Evolutionary conservation across 2,113 vertebrate species (phyloP), one percentile per base, ranked within the genome.

Genomic region (Hydrochoerus hydrochaeris): DNA sequence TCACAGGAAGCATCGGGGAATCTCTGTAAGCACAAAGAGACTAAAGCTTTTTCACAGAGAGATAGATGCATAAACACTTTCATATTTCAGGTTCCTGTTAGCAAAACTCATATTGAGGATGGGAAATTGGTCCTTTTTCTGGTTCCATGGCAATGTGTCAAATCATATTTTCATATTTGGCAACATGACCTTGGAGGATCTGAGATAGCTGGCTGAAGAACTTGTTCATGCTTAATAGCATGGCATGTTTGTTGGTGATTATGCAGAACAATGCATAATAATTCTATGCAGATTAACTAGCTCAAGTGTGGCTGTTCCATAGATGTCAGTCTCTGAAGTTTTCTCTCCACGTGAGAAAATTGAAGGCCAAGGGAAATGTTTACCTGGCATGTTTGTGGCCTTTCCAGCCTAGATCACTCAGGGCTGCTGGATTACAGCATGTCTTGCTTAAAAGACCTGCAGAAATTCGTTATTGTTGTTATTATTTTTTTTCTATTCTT

Each of bases 151-250:
- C 26, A 22, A 5, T 57, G 30, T 57, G 9, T 57, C n/a, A 4
- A 32, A 75, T 16, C 7, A 46, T 67, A 14, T 57, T 80, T 20
- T 69, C 28, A 32, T 30, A 38, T 30, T 26, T 44, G 8, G 14
- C 10, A 7, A 3, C 32, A 26, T 46, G 57, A n/a, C 13, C 8
- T 32, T 58, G 30, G 6, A 57, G 16, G 54, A n/a, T 14, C 9
- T 32, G 38, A 49, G 14, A 49, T 5, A 11, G 1, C 1, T 46
- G 32, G 5, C 32, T 19, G 3, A 46, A n/a, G 7, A 10, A 7
- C 13, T 8, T 24, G 1, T 20, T 19, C 35, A 14, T 58, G n/a
- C 11, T 13, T 52, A 62, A 38, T 83, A 65, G 20, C 12, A 22
- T 24, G 35, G 28, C 13, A 24, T 46, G 12, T 57, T 63, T 75